These are phyloP conservation scores for Drosophila quadrilineata DNA, from an alignment of 1,140 invertebrate species.

Conservation along the genomic window DNA sequence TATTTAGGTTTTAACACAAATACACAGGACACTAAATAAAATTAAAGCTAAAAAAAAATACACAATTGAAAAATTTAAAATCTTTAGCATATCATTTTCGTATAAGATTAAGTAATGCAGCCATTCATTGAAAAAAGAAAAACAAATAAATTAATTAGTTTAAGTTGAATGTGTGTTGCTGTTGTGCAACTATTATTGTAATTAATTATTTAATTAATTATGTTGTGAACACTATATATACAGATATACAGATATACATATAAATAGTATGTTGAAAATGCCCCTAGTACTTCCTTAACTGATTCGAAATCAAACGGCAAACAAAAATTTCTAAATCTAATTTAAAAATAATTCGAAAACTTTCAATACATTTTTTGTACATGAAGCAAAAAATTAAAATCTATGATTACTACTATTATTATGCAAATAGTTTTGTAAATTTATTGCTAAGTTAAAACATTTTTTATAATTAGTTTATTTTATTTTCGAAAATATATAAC, in stretches of 20 bases:
- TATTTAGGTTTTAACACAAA: constrained; percentile 63
- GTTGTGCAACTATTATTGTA: constrained; percentile 39
- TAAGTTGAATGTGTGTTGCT: constrained; percentile 47
- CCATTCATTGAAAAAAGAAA: too few species aligned
- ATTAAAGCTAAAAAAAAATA: constrained; percentile 14
- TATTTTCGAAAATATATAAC: constrained; percentile 75
- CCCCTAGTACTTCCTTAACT: constrained; percentile 70
- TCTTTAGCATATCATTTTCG: constrained; percentile 70
- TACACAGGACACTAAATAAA: constrained; percentile 9
- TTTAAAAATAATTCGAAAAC: constrained; percentile 22
- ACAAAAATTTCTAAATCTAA: constrained; percentile 43
- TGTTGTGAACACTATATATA: too few species aligned
- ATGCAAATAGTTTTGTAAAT: constrained; percentile 36
- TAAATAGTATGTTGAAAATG: constrained; percentile 36
- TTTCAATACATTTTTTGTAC: constrained; percentile 42
- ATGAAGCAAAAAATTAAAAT: constrained; percentile 16
- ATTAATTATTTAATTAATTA: constrained; percentile 1
- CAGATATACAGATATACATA: too few species aligned
- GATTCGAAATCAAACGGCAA: constrained; percentile 69
- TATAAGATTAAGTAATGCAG: constrained; percentile 45
- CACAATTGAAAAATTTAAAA: constrained; percentile 29
- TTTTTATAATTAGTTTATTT: constrained; percentile 71
- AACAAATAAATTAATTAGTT: constrained; percentile 44
- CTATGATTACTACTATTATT: constrained; percentile 18
- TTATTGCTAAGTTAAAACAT: constrained; percentile 41